Conservation (phyloP, 1,140 invertebrate genomes). For the Drosophila repletoides region DNA sequence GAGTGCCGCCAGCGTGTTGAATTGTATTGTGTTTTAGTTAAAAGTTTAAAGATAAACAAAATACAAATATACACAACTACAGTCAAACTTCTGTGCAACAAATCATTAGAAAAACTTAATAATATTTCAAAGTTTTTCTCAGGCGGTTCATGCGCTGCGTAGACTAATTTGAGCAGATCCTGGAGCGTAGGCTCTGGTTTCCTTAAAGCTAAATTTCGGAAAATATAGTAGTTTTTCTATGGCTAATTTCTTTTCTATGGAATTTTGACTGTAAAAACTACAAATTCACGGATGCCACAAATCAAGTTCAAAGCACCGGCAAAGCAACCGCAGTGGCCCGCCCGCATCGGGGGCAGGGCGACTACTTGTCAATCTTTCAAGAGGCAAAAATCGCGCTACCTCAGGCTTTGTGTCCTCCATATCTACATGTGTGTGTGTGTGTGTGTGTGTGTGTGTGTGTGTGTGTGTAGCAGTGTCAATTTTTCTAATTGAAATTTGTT, state of each 20-base stretch:
- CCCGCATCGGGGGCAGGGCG: slow-evolving; percentile 18
- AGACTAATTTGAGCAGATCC: too few relatives aligned
- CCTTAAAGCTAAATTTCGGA: too few relatives aligned
- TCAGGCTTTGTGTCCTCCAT: slow-evolving; percentile 47
- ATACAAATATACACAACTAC: slow-evolving; percentile 2
- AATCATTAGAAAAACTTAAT: too few relatives aligned
- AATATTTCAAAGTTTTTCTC: too few relatives aligned
- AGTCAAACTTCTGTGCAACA: too few relatives aligned
- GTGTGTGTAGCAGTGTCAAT: slow-evolving; percentile 19
- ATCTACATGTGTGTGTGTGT: slow-evolving; percentile 13
- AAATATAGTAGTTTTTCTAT: too few relatives aligned
- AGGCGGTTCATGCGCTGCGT: too few relatives aligned
- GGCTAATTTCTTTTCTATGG: slow-evolving; percentile 3
- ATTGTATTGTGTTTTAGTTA: slow-evolving; percentile 9
- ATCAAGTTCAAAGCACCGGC: slow-evolving; percentile 64
- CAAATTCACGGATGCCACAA: slow-evolving; percentile 51
- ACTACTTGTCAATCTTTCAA: slow-evolving; percentile 28
- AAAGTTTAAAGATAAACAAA: slow-evolving; percentile 27
- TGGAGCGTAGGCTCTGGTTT: too few relatives aligned
- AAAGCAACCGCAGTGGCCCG: slow-evolving; percentile 36
- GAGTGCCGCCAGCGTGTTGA: slow-evolving; percentile 28
- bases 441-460: not conserved
- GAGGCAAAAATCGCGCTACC: slow-evolving; percentile 11
- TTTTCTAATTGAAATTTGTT: slow-evolving; percentile 40
- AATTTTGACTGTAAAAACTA: not conserved